These are phyloP conservation scores for Helleia helle DNA, from an alignment of 2,888 invertebrate species.

Conservation along the genomic window DNA sequence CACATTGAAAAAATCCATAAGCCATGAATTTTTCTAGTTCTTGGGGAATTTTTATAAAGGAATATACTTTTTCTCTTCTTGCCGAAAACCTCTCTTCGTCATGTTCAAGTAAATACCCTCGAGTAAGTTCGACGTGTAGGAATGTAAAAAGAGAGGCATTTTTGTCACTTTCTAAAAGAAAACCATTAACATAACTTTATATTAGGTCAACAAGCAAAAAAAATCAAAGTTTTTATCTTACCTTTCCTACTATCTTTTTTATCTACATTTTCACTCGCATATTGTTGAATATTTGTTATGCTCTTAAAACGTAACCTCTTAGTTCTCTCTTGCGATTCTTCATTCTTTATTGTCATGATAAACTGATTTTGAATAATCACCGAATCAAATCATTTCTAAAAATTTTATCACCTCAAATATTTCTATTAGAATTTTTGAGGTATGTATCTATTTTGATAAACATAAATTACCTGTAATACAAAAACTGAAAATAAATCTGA, in stretches of 20 bases:
- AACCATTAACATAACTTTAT: too few relatives aligned
- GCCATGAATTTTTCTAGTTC: slow-evolving; percentile 94
- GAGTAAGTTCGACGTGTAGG: slow-evolving; percentile 88
- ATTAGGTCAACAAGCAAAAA: too few relatives aligned
- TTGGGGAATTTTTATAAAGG: slow-evolving; percentile 95
- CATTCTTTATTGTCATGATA: slow-evolving; percentile 49
- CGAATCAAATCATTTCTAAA: slow-evolving; percentile 17
- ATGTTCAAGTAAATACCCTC: slow-evolving; percentile 95
- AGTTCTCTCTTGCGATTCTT: slow-evolving; percentile 52
- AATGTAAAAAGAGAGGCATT: slow-evolving; percentile 76
- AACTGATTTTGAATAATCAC: slow-evolving; percentile 11
- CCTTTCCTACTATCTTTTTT: slow-evolving; percentile 56
- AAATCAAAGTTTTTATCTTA: too few relatives aligned
- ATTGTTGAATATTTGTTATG: slow-evolving; percentile 44
- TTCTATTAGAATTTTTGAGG: background rate
- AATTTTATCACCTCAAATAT: background rate
- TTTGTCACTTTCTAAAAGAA: slow-evolving; percentile 50
- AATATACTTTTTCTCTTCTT: slow-evolving; percentile 95
- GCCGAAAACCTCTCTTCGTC: slow-evolving; percentile 96
- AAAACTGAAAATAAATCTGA: too few relatives aligned
- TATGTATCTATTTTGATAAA: slow-evolving; percentile 5
- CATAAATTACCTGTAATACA: too few relatives aligned
- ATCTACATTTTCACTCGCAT: slow-evolving; percentile 37
- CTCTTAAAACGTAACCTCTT: slow-evolving; percentile 64
- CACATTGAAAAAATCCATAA: slow-evolving; percentile 96